Conservation (phyloP, 2,888 invertebrate genomes). For the Drosophila colorata region DNA sequence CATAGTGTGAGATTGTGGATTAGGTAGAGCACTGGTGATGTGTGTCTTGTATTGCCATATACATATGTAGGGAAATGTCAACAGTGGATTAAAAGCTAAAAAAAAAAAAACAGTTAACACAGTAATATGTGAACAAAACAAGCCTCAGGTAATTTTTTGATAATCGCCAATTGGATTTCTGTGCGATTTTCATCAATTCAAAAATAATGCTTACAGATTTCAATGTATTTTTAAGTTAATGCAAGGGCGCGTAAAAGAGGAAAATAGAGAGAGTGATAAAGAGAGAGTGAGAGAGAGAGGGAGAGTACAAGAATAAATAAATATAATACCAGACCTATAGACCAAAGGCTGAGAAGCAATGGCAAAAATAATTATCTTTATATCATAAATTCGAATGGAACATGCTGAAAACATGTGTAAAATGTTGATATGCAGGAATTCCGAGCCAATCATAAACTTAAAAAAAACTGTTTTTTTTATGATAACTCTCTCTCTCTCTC, state of each 20-base stretch:
- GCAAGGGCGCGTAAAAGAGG: no score
- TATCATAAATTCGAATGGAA: background rate
- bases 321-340: no score
- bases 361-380: background rate
- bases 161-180: no score
- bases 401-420: no score
- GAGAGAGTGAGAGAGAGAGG: background rate
- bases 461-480: background rate
- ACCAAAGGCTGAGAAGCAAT: background rate
- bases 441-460: no score
- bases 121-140: no score
- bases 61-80: conserved; percentile 12
- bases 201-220: background rate
- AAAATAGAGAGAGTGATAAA: no score
- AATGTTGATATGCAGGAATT: background rate
- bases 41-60: conserved; percentile 1
- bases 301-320: background rate
- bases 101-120: background rate
- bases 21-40: conserved; percentile 3
- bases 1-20: conserved; percentile 2
- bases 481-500: background rate
- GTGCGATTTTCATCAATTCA: background rate
- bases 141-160: background rate
- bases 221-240: background rate
- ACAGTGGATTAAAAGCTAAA: background rate